Base-by-base conservation (phyloP, 2,888 invertebrate species). In the Cerastis leucographa region DNA sequence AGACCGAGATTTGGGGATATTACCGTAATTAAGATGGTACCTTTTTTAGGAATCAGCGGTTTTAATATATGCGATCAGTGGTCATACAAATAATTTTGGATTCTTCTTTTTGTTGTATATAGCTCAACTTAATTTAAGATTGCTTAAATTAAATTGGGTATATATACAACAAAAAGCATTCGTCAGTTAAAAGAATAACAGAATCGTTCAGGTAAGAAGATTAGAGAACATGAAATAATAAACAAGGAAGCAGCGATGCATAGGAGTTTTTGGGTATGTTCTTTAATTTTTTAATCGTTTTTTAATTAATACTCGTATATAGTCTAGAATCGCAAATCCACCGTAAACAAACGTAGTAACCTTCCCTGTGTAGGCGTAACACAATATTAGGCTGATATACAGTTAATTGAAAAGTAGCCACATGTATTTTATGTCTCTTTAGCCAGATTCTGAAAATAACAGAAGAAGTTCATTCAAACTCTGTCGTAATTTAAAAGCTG, bases 1-100 rank as follows among this genome's bases (percentile, higher is more conserved):
- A 25, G 64, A 6, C 0, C 59, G 2, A 61, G 44, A 9, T 65
- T 80, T 9, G 14, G 42, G 22, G 61, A 29, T 44, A 54, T 62
- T 62, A 67, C 29, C n/a, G n/a, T 44, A 29, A 35, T 56, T 59
- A 82, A 46, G 8, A n/a, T 49, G 22, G 5, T 44, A 35, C 17
- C 14, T 17, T 54, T 62, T 59, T 19, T 19, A 69, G 22, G 19
- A 61, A 72, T 46, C 46, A 25, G 4, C 1, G 12, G 3, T 51
- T 70, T 35, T 49, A 29, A 51, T 42, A 22, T 35, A 67, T 62
- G 35, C 25, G 62, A 62, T 64, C 11, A n/a, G 42, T n/a, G 29
- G 4, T 44, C 44, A 59, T 61, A 29, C 67, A 40, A 42, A 17
- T 19, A 46, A 6, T 51, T 22, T 11, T 42, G 19, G 11, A 54